phyloP scores from a whole-genome alignment of 2,888 invertebrate genomes.

The Ecdyonurus torrentis region DNA sequence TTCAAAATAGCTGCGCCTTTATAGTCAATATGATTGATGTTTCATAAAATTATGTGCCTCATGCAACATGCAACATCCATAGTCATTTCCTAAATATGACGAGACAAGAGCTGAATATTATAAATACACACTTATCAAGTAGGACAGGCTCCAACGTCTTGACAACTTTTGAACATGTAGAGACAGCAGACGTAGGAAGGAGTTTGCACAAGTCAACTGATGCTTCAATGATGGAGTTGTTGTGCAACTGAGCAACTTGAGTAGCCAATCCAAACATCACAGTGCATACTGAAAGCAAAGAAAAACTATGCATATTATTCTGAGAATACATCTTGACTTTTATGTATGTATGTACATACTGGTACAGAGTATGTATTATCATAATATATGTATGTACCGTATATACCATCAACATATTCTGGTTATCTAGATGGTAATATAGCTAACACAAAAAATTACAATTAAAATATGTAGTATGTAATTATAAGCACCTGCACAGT shows the following conservation, averaged over 20 bases:
- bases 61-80: too few species aligned
- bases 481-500: conserved; percentile 18
- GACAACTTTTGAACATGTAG: conserved; percentile 17
- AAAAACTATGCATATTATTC: too few species aligned
- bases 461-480: neutral
- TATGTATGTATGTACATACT: too few species aligned
- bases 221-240: conserved; percentile 18
- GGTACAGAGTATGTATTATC: neutral
- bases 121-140: conserved; percentile 15
- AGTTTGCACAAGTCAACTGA: conserved; percentile 18
- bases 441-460: neutral
- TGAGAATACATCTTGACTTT: too few species aligned
- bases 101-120: neutral
- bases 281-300: conserved; percentile 20
- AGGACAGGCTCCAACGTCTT: conserved; percentile 18
- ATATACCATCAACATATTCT: too few species aligned
- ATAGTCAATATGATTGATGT: neutral
- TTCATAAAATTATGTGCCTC: neutral
- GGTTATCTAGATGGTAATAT: neutral
- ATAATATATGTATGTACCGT: neutral
- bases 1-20: conserved; percentile 2
- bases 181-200: conserved; percentile 15
- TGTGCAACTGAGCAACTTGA: conserved; percentile 20
- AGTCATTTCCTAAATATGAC: too few species aligned
- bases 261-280: conserved; percentile 18